These are phyloP conservation scores for Cyclophora punctaria DNA, from an alignment of 2,888 invertebrate genomes.

Conservation along the genomic window DNA sequence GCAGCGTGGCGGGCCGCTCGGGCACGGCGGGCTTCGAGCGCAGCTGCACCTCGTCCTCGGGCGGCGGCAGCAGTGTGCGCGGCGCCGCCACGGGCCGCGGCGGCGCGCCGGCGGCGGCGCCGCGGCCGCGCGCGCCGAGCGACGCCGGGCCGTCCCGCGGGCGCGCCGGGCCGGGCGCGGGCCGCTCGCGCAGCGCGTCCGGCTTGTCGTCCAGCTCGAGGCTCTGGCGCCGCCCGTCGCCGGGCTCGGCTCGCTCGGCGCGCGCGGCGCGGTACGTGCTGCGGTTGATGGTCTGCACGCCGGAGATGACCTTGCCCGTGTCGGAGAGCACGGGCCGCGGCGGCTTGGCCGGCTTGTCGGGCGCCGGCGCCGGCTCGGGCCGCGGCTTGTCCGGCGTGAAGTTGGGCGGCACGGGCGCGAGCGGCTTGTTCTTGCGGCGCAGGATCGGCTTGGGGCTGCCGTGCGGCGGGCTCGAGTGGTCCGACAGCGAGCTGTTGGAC, in stretches of 20 bases:
- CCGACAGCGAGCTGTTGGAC: slow-evolving; percentile 80
- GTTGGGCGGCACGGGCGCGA: slow-evolving; percentile 81
- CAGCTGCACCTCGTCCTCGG: slow-evolving; percentile 59
- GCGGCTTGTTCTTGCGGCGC: slow-evolving; percentile 84
- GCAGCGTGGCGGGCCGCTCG: slow-evolving; percentile 83
- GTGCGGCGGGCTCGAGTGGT: slow-evolving; percentile 80
- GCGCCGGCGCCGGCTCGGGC: slow-evolving; percentile 28
- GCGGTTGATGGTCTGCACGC: slow-evolving; percentile 77
- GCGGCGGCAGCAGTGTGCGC: slow-evolving; percentile 48
- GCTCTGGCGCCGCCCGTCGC: slow-evolving; percentile 68
- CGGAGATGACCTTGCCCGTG: slow-evolving; percentile 62
- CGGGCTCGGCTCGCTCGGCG: slow-evolving; percentile 56
- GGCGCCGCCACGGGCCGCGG: slow-evolving; percentile 68
- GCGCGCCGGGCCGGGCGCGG: slow-evolving; percentile 40
- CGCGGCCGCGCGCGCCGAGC: slow-evolving; percentile 26
- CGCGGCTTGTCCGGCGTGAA: slow-evolving; percentile 69
- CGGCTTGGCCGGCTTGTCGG: slow-evolving; percentile 63
- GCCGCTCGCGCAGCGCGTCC: slow-evolving; percentile 40
- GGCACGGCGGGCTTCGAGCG: slow-evolving; percentile 87
- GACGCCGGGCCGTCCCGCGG: slow-evolving; percentile 30
- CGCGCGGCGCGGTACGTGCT: slow-evolving; percentile 72
- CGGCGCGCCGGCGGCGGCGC: slow-evolving; percentile 61
- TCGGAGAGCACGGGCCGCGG: slow-evolving; percentile 75
- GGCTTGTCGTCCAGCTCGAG: slow-evolving; percentile 71
- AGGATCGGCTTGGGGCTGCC: slow-evolving; percentile 83